Evolutionary conservation across 2,113 vertebrate genomes (phyloP).

Genomic region (Ramphastos sulfuratus): DNA sequence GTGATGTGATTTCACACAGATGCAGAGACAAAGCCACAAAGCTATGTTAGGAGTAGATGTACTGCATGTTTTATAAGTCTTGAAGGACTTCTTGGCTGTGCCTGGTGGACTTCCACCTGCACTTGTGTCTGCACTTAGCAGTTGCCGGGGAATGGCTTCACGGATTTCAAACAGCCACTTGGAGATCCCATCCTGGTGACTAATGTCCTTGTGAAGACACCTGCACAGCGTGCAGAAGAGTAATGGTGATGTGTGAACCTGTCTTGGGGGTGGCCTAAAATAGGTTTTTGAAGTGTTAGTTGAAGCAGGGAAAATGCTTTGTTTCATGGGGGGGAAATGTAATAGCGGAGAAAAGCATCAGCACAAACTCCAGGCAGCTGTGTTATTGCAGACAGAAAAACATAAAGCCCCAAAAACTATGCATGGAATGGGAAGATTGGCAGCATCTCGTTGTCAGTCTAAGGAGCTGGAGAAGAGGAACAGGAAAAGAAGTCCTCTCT

Average conservation of each 20-base stretch:
- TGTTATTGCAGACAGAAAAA: background rate
- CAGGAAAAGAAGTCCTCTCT: accelerated
- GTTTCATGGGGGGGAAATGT: background rate
- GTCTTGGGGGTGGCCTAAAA: background rate
- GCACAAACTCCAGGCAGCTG: background rate
- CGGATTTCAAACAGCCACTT: background rate
- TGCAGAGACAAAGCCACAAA: background rate
- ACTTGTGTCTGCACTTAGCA: conserved; percentile 14
- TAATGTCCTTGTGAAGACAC: background rate
- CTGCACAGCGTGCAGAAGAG: background rate
- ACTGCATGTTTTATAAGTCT: conserved; percentile 31
- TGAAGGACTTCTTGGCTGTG: conserved; percentile 2
- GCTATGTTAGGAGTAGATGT: conserved; percentile 32
- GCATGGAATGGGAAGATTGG: background rate
- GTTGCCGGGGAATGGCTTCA: background rate
- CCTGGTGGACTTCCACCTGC: conserved; percentile 43
- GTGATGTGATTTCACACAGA: background rate
- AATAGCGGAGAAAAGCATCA: background rate
- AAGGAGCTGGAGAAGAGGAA: background rate
- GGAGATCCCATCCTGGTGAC: background rate
- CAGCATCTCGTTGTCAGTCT: background rate
- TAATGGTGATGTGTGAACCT: background rate
- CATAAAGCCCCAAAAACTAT: background rate
- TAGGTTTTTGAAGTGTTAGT: background rate
- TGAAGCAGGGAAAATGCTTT: background rate